Percentiles rank a stretch among this genome's conserved stretches.
Evolutionary conservation across 2,797 vertebrate species (phyloP).

Genomic region (Coilia nasus): DNA sequence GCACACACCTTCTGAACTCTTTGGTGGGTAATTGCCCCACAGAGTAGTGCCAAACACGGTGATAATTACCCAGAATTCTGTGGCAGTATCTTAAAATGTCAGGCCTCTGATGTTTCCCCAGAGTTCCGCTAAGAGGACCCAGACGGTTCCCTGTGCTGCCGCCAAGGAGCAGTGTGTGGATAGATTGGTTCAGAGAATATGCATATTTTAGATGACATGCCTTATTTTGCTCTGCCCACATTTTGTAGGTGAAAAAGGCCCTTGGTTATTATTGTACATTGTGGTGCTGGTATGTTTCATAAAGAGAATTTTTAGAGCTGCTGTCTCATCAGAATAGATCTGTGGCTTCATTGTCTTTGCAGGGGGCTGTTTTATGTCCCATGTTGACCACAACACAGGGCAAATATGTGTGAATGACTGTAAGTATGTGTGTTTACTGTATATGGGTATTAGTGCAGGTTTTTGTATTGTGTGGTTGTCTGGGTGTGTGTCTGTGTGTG

Average conservation of each 20-base stretch:
- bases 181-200: background rate
- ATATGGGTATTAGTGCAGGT: background rate
- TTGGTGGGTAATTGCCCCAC: constrained; percentile 45
- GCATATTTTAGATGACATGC: background rate
- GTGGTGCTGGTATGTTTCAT: constrained; percentile 39
- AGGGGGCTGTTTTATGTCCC: constrained; percentile 45
- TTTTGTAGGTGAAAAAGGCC: constrained; percentile 44
- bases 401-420: background rate
- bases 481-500: constrained; percentile 32
- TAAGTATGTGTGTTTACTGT: background rate
- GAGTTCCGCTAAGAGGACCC: constrained; percentile 35
- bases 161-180: background rate
- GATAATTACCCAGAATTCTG: constrained; percentile 47
- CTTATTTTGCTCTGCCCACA: constrained; percentile 22
- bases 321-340: constrained; percentile 47
- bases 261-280: constrained; percentile 38
- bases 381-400: constrained; percentile 24
- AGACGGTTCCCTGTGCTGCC: constrained; percentile 32
- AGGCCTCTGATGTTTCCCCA: constrained; percentile 32
- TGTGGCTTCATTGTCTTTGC: constrained; percentile 29
- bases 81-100: constrained; percentile 57
- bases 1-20: constrained; percentile 43
- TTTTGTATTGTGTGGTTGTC: background rate
- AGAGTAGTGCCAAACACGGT: constrained; percentile 52
- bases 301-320: constrained; percentile 36